Evolutionary conservation across 2,797 vertebrate genomes (phyloP).

Genomic region (Mallotus villosus): DNA sequence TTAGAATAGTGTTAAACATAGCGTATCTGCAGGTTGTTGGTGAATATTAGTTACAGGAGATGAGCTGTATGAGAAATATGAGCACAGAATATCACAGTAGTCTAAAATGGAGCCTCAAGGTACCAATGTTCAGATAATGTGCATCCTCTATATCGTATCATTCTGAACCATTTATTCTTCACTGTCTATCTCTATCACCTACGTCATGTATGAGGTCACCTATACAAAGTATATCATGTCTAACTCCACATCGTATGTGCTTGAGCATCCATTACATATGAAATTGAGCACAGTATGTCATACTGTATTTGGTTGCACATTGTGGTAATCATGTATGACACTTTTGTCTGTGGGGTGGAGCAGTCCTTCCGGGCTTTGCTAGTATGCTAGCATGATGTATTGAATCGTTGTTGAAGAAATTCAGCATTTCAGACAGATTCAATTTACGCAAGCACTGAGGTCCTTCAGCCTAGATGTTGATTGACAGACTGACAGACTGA

Average conservation of each 20-base stretch:
- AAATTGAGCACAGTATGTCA: constrained; percentile 17
- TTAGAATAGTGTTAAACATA: background rate
- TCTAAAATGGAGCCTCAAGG: constrained; percentile 26
- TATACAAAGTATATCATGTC: constrained; percentile 26
- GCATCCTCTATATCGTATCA: constrained; percentile 33
- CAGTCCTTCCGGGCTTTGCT: constrained; percentile 37
- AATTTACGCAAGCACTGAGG: background rate
- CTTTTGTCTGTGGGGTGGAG: constrained; percentile 38
- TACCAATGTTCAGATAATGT: constrained; percentile 3
- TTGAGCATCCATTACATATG: constrained; percentile 34
- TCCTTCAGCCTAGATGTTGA: constrained; percentile 6
- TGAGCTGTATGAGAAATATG: constrained; percentile 28
- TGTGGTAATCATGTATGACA: constrained; percentile 30
- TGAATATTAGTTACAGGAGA: background rate
- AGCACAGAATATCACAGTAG: background rate
- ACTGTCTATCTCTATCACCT: constrained; percentile 6
- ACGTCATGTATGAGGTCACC: constrained; percentile 36
- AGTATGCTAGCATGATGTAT: constrained; percentile 25
- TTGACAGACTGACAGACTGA: background rate
- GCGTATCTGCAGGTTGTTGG: background rate
- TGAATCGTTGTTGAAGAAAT: background rate
- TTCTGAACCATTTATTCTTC: constrained; percentile 18
- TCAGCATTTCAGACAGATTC: background rate
- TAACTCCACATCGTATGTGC: constrained; percentile 20
- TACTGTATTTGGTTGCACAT: constrained; percentile 53